These are phyloP conservation scores for Azorinus chamasolen DNA, from an alignment of 2,888 invertebrate genomes.

Conservation along the genomic window DNA sequence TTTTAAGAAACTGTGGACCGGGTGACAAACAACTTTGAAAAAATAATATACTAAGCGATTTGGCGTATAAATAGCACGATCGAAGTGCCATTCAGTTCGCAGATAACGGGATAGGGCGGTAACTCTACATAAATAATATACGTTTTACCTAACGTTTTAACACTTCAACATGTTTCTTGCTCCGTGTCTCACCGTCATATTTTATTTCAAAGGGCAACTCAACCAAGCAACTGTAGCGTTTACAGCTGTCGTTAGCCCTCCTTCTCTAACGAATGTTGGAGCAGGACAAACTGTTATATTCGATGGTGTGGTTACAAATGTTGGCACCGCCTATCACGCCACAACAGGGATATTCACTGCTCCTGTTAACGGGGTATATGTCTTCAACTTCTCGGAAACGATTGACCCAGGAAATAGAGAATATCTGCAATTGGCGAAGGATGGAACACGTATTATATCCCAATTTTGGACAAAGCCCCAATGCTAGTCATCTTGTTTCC, in stretches of 20 bases:
- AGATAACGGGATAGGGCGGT: no score
- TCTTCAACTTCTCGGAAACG: constrained; percentile 17
- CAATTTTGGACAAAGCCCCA: constrained; percentile 15
- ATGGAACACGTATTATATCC: constrained; percentile 16
- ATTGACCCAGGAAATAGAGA: constrained; percentile 6
- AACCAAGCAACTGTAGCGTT: constrained; percentile 1
- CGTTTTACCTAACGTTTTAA: no score
- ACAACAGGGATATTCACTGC: constrained; percentile 24
- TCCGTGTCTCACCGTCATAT: no score
- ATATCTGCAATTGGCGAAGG: constrained; percentile 19
- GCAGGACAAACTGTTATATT: constrained; percentile 17
- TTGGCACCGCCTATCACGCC: constrained; percentile 16
- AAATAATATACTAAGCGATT: no score
- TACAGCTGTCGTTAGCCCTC: constrained; percentile 14
- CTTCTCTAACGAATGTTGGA: constrained; percentile 2
- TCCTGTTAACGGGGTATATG: constrained; percentile 12
- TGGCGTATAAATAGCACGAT: no score
- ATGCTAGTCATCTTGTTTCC: neutral
- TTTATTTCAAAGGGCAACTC: no score
- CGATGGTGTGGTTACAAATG: constrained; percentile 18
- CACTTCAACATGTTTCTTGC: no score
- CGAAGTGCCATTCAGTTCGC: no score
- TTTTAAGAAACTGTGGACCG: no score
- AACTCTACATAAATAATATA: no score
- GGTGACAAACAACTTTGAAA: no score